These are phyloP conservation scores for Melitaea athalia DNA, from an alignment of 2,888 invertebrate species.

Conservation along the genomic window DNA sequence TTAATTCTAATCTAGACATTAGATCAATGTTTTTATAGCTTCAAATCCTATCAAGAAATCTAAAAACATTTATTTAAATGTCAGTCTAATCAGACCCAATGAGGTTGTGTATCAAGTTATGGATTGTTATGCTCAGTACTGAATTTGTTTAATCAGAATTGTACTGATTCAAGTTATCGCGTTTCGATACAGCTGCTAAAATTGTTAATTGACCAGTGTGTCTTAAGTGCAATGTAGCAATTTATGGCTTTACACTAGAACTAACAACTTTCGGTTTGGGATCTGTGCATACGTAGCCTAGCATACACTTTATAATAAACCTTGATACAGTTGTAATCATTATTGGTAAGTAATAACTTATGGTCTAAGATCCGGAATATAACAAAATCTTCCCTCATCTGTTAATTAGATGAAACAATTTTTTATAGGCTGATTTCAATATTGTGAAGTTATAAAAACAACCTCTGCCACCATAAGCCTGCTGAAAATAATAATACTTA, in stretches of 20 bases:
- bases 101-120: conserved; percentile 19
- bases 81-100: conserved; percentile 31
- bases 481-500: too few relatives aligned
- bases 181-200: conserved; percentile 47
- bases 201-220: conserved; percentile 53
- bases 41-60: conserved; percentile 1
- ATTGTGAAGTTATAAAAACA: too few relatives aligned
- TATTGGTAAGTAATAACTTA: too few relatives aligned
- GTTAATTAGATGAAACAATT: too few relatives aligned
- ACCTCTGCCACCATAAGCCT: too few relatives aligned
- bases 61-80: conserved; percentile 26
- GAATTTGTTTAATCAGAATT: conserved; percentile 22
- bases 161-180: conserved; percentile 31
- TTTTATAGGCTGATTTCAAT: too few relatives aligned
- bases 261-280: conserved; percentile 40
- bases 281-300: not conserved
- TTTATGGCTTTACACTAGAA: conserved; percentile 45
- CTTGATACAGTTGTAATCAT: too few relatives aligned
- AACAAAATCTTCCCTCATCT: too few relatives aligned
- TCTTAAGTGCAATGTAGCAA: conserved; percentile 48
- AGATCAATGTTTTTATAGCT: not conserved
- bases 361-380: too few relatives aligned
- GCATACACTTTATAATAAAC: not conserved
- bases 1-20: not conserved
- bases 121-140: conserved; percentile 22